phyloP scores from a whole-genome alignment of 2,888 invertebrate species.

The Augochlorella aurata region DNA sequence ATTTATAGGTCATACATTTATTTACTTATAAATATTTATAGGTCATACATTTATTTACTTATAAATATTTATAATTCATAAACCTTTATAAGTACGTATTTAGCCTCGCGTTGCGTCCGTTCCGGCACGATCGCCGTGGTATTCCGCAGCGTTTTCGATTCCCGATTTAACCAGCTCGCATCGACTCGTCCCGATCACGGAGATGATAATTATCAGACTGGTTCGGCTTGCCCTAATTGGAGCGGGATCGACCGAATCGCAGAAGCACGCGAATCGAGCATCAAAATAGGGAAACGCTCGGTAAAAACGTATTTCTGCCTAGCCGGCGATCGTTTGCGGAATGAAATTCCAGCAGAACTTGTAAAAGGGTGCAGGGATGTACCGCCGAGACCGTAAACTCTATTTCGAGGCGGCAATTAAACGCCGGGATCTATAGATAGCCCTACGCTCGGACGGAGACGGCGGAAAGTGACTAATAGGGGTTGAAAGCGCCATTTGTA shows the following conservation, averaged over 20 bases:
- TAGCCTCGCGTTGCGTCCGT: not conserved
- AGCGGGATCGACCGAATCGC: not conserved
- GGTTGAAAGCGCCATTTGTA: not conserved
- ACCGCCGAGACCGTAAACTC: not conserved
- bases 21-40: no score
- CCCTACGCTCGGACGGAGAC: not conserved
- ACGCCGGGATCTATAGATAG: not conserved
- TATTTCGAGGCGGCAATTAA: not conserved
- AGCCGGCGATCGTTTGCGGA: not conserved
- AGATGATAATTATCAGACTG: conserved; percentile 19
- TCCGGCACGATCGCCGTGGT: not conserved
- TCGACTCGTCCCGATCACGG: conserved; percentile 3
- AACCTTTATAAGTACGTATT: not conserved
- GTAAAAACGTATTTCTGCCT: not conserved
- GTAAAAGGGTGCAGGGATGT: not conserved
- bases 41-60: no score
- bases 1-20: no score
- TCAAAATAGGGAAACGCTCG: not conserved
- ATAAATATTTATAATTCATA: no score
- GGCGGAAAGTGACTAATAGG: not conserved
- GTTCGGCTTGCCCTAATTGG: not conserved
- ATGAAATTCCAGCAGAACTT: not conserved
- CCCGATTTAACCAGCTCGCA: not conserved
- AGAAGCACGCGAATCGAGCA: not conserved
- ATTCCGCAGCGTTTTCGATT: not conserved